phyloP scores from a whole-genome alignment of 2,888 invertebrate species.

The Ochropleura plecta region DNA sequence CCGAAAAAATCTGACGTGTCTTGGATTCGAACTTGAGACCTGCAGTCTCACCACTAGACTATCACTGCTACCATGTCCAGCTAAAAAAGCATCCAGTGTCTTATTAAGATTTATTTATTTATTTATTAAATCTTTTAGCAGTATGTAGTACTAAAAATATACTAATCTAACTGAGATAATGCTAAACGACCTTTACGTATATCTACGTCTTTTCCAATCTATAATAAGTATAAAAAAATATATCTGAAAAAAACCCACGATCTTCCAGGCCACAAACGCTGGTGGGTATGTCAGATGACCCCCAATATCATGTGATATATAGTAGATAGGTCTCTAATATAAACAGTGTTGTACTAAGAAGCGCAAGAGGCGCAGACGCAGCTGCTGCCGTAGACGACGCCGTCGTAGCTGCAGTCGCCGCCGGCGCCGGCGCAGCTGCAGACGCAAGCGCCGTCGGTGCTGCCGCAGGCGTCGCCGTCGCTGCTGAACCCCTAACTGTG shows the following conservation, averaged over 20 bases:
- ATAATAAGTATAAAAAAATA: no score
- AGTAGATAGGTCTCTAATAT: neutral
- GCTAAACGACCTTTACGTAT: neutral
- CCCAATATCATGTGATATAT: no score
- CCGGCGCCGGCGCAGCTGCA: slow-evolving; percentile 62
- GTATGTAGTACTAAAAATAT: neutral
- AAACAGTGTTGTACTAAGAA: neutral
- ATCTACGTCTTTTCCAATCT: neutral
- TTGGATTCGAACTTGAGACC: no score
- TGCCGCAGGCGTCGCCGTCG: slow-evolving; percentile 55
- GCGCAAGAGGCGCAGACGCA: neutral
- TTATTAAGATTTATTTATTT: no score
- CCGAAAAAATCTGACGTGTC: no score
- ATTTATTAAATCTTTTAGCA: neutral
- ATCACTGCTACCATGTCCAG: no score
- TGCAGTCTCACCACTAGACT: no score
- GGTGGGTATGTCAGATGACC: no score
- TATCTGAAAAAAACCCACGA: no score
- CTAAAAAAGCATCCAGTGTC: no score
- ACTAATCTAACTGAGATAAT: neutral
- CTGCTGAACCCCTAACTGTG: slow-evolving; percentile 61
- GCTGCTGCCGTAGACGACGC: slow-evolving; percentile 36
- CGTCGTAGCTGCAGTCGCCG: slow-evolving; percentile 69
- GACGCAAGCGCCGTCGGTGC: slow-evolving; percentile 63
- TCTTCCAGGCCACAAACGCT: no score